Conservation (phyloP, 2,113 vertebrate genomes). For the Ceyx cyanopectus region DNA sequence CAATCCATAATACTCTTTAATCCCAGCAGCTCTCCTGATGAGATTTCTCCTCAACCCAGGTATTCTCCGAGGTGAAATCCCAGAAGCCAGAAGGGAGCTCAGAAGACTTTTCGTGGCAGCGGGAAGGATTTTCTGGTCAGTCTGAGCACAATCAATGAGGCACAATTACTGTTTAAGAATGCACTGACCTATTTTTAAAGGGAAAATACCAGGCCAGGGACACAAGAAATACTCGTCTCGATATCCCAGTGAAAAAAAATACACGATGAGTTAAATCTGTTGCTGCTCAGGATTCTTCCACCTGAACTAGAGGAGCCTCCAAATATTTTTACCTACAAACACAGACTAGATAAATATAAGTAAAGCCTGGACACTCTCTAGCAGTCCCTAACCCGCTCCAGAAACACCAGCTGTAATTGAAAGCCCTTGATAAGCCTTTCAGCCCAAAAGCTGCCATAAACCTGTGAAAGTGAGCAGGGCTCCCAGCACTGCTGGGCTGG, state of each 20-base stretch:
- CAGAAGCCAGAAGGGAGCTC: background rate
- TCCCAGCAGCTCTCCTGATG: background rate
- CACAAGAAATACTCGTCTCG: background rate
- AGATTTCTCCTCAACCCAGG: background rate
- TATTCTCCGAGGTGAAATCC: background rate
- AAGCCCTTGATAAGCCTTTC: background rate
- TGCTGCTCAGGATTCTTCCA: background rate
- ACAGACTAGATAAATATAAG: background rate
- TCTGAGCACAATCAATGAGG: background rate
- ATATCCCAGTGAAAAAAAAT: background rate
- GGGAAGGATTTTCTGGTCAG: background rate
- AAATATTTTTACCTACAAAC: background rate
- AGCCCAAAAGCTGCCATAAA: background rate
- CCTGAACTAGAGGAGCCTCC: background rate
- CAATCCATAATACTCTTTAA: background rate
- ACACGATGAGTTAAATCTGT: background rate
- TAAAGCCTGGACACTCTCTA: background rate
- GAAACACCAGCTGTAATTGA: background rate
- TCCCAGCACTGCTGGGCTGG: background rate
- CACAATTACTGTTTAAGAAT: fast-evolving
- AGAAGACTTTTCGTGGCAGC: background rate
- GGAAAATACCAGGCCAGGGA: background rate
- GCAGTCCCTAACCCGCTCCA: background rate
- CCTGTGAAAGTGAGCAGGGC: background rate
- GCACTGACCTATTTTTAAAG: background rate